Percentiles rank a stretch among this genome's conserved stretches.
These are phyloP conservation scores for Limnephilus auricula DNA, from an alignment of 2,888 invertebrate genomes.

Conservation along the genomic window DNA sequence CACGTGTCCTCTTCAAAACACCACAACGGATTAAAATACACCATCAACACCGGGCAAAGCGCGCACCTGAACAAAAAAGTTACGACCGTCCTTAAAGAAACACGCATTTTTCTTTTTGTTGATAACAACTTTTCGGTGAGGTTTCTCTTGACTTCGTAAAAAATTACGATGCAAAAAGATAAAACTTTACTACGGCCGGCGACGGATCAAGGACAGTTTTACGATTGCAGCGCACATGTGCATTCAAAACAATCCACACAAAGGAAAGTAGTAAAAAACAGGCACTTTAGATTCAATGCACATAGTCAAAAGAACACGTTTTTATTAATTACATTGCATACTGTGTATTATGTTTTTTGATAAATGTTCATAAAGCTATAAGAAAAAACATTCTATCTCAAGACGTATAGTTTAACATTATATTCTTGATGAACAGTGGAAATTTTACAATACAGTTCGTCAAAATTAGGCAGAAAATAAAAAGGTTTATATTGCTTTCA, in stretches of 20 bases:
- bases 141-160: neutral
- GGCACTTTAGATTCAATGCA: neutral
- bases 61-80: neutral
- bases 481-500: neutral
- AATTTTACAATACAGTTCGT: neutral
- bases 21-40: neutral
- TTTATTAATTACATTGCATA: neutral
- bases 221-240: slow-evolving; percentile 65
- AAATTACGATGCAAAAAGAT: neutral
- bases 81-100: neutral
- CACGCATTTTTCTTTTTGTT: neutral
- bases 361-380: neutral
- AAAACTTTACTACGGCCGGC: slow-evolving; percentile 63
- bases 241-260: slow-evolving; percentile 52
- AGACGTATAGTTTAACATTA: slow-evolving; percentile 3
- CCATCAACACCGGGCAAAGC: neutral
- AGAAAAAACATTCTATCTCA: neutral
- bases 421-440: slow-evolving; percentile 14
- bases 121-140: neutral
- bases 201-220: slow-evolving; percentile 66
- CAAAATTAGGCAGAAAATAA: neutral
- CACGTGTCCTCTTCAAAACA: slow-evolving; percentile 61
- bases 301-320: neutral
- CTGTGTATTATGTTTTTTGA: neutral
- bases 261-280: neutral